Evolutionary conservation across 1,140 invertebrate species (phyloP).

Genomic region (Probaryconus sp.): DNA sequence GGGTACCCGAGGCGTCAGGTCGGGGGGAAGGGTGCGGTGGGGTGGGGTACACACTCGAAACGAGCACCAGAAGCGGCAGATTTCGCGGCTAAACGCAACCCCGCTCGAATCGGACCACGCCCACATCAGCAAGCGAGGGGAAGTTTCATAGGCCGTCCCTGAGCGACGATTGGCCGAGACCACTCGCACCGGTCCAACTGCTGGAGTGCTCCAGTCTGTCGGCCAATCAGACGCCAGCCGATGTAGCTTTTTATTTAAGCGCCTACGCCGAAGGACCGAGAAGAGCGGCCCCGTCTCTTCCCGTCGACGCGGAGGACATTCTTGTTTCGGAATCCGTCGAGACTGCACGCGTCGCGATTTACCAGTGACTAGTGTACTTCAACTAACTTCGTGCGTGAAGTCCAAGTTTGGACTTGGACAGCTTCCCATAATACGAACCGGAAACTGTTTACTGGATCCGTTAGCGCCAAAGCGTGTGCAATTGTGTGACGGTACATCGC

Average conservation of each 20-base stretch:
- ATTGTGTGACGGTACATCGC: conserved; percentile 65
- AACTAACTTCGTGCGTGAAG: conserved; percentile 16
- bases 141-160: conserved; percentile 56
- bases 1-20: conserved; percentile 12
- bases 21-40: conserved; percentile 8
- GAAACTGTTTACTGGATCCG: conserved; percentile 21
- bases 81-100: conserved; percentile 7
- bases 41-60: conserved; percentile 14
- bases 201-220: conserved; percentile 34
- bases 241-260: conserved; percentile 73
- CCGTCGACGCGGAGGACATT: conserved; percentile 70
- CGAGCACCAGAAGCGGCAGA: not conserved
- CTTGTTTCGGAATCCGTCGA: conserved; percentile 72
- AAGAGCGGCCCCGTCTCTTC: conserved; percentile 62
- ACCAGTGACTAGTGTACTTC: conserved; percentile 8
- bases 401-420: no score
- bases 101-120: not conserved
- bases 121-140: not conserved
- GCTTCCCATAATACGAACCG: no score
- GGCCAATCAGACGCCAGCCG: conserved; percentile 68
- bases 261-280: conserved; percentile 58
- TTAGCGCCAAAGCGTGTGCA: conserved; percentile 16
- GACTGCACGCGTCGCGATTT: conserved; percentile 65
- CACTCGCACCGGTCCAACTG: conserved; percentile 65
- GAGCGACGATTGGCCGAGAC: conserved; percentile 26